A percentile compares a stretch with the other conserved stretches of the same genome.
These are phyloP conservation scores for Chionis minor DNA, from an alignment of 2,113 vertebrate genomes.

Conservation along the genomic window DNA sequence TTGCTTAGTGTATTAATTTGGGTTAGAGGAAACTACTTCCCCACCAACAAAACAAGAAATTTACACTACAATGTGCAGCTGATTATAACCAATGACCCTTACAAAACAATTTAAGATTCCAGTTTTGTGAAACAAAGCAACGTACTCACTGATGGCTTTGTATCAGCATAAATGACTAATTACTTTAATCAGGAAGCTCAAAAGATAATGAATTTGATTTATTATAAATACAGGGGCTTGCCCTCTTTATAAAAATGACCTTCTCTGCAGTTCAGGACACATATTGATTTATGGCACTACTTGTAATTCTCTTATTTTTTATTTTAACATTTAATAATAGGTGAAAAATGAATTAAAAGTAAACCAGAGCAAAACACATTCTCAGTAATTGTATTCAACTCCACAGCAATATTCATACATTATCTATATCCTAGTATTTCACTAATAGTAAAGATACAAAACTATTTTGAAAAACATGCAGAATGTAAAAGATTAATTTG, in stretches of 20 bases:
- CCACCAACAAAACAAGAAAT: not conserved
- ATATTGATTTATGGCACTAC: conserved; percentile 23
- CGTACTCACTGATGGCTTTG: not conserved
- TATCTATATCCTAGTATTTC: not conserved
- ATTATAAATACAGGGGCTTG: conserved; percentile 1
- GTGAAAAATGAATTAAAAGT: conserved; percentile 4
- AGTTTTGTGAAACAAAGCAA: not conserved
- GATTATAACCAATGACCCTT: not conserved
- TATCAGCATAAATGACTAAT: conserved; percentile 60
- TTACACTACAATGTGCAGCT: not conserved
- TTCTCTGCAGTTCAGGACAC: not conserved
- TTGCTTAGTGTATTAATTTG: not conserved
- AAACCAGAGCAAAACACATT: not conserved
- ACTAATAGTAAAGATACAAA: not conserved
- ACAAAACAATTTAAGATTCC: not conserved
- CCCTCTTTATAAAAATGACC: not conserved
- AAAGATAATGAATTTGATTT: conserved; percentile 47
- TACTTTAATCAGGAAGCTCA: conserved; percentile 23
- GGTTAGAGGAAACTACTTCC: not conserved
- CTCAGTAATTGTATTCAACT: not conserved
- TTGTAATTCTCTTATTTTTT: not conserved
- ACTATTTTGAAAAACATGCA: not conserved
- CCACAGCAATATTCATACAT: not conserved
- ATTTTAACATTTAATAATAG: conserved; percentile 8
- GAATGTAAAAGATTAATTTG: not conserved